phyloP scores from a whole-genome alignment of 1,140 invertebrate species.

The Melipona quadrifasciata region DNA sequence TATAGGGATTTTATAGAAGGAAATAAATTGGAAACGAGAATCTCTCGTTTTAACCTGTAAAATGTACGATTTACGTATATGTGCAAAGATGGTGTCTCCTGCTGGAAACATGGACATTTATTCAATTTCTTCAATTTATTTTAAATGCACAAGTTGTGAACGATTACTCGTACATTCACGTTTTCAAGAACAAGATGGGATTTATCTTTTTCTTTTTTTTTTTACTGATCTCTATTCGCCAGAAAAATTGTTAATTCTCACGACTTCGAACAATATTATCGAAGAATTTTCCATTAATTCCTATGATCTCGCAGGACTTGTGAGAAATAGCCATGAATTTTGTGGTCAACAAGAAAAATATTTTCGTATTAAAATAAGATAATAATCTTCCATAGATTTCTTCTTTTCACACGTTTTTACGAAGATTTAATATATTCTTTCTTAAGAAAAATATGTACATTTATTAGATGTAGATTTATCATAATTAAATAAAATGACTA shows the following conservation, averaged over 20 bases:
- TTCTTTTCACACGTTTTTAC: not conserved
- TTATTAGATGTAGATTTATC: not conserved
- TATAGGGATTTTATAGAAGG: no score
- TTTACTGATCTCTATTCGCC: no score
- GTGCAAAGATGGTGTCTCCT: not conserved
- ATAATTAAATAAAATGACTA: not conserved
- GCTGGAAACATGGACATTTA: not conserved
- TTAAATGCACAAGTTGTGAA: not conserved
- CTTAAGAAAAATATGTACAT: not conserved
- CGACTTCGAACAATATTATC: not conserved
- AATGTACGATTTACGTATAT: not conserved
- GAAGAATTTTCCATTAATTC: not conserved
- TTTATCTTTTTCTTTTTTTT: no score
- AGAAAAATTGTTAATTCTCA: no score
- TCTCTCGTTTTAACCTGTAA: no score
- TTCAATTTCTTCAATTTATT: no score
- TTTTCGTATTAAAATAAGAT: no score
- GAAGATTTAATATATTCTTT: not conserved
- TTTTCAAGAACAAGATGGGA: no score
- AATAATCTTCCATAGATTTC: not conserved
- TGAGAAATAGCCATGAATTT: no score
- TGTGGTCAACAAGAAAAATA: no score
- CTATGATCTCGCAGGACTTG: no score
- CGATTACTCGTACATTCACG: not conserved
- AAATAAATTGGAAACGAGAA: no score